Percentiles rank a stretch among this genome's conserved stretches.
Evolutionary conservation across 2,888 invertebrate species (phyloP).

Genomic region (Eilema depressum): DNA sequence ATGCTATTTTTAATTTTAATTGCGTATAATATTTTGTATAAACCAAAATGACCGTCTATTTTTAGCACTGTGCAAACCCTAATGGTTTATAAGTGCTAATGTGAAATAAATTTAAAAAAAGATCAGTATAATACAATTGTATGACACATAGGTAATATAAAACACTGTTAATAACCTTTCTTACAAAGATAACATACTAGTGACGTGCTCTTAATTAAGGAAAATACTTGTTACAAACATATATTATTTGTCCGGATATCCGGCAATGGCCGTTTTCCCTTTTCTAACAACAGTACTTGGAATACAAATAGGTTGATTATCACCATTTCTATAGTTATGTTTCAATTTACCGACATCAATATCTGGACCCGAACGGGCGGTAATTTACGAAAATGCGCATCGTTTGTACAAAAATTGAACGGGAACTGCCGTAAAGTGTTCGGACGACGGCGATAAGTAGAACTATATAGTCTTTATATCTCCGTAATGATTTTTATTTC

Average conservation of each 20-base stretch:
- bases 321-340: constrained; percentile 18
- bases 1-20: too few species aligned
- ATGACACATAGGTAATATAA: too few species aligned
- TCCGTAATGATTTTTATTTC: too few species aligned
- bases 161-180: not conserved
- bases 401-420: not conserved
- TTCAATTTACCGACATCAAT: constrained; percentile 43
- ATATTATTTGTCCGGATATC: not conserved
- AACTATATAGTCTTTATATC: too few species aligned
- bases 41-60: too few species aligned
- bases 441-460: too few species aligned
- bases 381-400: constrained; percentile 30
- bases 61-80: too few species aligned
- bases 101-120: too few species aligned
- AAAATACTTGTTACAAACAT: not conserved
- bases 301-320: constrained; percentile 42
- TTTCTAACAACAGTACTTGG: constrained; percentile 21
- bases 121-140: too few species aligned
- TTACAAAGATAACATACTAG: not conserved
- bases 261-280: not conserved
- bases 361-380: constrained; percentile 23
- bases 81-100: too few species aligned
- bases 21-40: too few species aligned
- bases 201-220: not conserved
- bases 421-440: not conserved